Conservation (phyloP, 2,888 invertebrate genomes). For the Phortica magna region DNA sequence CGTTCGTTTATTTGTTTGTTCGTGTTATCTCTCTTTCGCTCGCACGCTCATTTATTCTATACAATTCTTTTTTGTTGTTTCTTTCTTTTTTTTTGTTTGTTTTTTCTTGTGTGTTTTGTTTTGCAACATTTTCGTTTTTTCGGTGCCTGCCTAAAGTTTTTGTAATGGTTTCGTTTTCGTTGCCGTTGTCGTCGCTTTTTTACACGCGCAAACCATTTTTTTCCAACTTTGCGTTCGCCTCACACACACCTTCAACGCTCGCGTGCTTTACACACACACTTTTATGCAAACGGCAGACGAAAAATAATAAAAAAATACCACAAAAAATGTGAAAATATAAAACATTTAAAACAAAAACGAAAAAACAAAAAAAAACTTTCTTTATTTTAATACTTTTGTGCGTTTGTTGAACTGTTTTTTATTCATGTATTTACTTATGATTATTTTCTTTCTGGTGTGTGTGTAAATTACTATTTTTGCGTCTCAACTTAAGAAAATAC, state of each 20-base stretch:
- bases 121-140: conserved; percentile 19
- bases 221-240: conserved; percentile 32
- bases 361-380: background rate
- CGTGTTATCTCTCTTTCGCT: conserved; percentile 27
- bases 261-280: conserved; percentile 21
- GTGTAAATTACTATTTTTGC: background rate
- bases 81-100: background rate
- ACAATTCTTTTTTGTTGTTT: conserved; percentile 15
- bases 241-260: conserved; percentile 20
- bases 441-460: background rate
- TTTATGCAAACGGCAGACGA: background rate
- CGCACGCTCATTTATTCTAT: background rate
- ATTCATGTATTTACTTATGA: conserved; percentile 6
- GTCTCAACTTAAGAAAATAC: background rate
- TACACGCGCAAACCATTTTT: conserved; percentile 31
- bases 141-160: conserved; percentile 44
- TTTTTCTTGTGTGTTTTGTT: conserved; percentile 19
- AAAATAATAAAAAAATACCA: conserved; percentile 8
- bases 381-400: no score
- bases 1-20: conserved; percentile 28
- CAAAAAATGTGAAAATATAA: background rate
- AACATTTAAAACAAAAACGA: background rate
- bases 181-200: conserved; percentile 50
- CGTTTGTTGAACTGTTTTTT: background rate
- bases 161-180: conserved; percentile 48